Conservation (phyloP, 2,113 vertebrate genomes). For the Arizona elegans region DNA sequence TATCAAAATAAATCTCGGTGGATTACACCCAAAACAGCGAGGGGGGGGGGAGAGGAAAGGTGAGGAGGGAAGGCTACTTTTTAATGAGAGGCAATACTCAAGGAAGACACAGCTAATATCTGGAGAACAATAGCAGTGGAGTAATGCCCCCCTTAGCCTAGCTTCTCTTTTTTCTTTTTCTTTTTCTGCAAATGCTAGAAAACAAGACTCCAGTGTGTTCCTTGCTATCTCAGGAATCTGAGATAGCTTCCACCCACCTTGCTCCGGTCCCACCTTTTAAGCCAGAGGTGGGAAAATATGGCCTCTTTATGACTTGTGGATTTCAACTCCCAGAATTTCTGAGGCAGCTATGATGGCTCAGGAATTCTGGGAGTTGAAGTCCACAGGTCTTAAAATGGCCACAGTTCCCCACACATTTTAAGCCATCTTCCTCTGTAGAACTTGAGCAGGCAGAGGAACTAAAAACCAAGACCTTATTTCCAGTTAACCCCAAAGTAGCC, state of each 20-base stretch:
- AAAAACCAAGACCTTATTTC: background rate
- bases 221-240: background rate
- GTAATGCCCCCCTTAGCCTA: background rate
- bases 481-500: background rate
- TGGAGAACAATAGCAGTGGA: background rate
- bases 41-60: no score
- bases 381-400: background rate
- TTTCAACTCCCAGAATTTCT: background rate
- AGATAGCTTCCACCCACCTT: background rate
- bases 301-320: background rate
- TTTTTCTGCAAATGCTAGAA: background rate
- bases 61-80: background rate
- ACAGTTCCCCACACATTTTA: background rate
- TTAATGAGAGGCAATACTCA: background rate
- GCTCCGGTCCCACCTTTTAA: no score
- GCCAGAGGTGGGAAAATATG: background rate
- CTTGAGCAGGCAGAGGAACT: background rate
- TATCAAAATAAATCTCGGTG: background rate
- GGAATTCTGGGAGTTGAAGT: no score
- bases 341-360: no score
- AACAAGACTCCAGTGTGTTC: background rate
- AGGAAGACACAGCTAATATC: background rate
- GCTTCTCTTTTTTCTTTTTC: no score
- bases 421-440: background rate
- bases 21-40: background rate